These are phyloP conservation scores for Lithobates pipiens DNA, from an alignment of 2,797 vertebrate species.

Conservation along the genomic window DNA sequence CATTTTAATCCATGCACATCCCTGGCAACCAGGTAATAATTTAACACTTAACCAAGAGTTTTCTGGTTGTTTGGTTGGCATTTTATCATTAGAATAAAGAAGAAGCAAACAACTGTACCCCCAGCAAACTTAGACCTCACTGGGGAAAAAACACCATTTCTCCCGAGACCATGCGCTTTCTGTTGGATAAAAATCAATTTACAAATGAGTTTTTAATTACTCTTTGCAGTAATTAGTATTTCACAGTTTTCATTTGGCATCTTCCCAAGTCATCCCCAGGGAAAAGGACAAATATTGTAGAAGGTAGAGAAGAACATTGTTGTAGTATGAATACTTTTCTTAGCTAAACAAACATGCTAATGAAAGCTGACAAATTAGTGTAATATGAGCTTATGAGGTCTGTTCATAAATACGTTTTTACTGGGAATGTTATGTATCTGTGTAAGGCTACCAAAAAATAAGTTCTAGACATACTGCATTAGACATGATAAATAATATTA, in stretches of 20 bases:
- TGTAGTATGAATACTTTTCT: conserved; percentile 32
- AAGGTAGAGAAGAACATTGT: conserved; percentile 34
- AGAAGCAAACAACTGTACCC: conserved; percentile 52
- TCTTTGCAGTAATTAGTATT: conserved; percentile 57
- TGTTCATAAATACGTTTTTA: conserved; percentile 1
- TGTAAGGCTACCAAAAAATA: not conserved
- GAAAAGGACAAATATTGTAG: conserved; percentile 42
- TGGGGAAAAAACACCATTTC: not conserved
- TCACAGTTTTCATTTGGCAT: conserved; percentile 52
- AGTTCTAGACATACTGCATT: not conserved
- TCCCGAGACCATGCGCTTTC: conserved; percentile 50
- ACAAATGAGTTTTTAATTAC: conserved; percentile 62
- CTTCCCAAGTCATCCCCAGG: conserved; percentile 39
- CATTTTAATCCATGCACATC: not conserved
- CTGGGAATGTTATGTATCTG: no score
- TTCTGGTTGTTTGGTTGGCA: conserved; percentile 11
- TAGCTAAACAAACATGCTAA: conserved; percentile 35
- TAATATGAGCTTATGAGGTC: conserved; percentile 1
- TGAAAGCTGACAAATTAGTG: conserved; percentile 27
- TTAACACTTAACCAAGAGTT: conserved; percentile 17
- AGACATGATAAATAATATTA: not conserved
- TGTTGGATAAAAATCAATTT: conserved; percentile 57
- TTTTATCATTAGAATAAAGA: conserved; percentile 47
- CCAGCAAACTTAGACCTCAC: conserved; percentile 27
- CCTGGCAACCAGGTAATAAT: conserved; percentile 23